Evolutionary conservation across 2,797 vertebrate species (phyloP).

Genomic region (Hippoglossus hippoglossus): DNA sequence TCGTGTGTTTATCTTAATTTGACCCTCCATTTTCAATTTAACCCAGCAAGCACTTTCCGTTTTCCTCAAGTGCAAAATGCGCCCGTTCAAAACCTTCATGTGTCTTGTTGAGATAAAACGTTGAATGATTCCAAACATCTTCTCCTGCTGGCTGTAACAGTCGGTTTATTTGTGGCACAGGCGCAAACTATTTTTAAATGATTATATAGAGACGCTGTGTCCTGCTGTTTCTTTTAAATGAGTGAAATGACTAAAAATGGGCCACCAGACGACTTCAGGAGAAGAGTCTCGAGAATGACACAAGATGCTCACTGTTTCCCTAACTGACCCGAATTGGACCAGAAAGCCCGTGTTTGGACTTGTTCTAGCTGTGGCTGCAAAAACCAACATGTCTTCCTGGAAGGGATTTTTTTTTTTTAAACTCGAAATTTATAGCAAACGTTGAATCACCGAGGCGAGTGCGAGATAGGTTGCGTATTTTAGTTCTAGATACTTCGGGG

Average conservation of each 20-base stretch:
- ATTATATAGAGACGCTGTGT: not conserved
- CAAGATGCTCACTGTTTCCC: constrained; percentile 26
- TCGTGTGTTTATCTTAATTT: constrained; percentile 66
- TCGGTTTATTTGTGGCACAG: constrained; percentile 1
- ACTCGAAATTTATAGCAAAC: constrained; percentile 19
- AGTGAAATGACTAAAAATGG: not conserved
- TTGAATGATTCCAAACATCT: too few relatives aligned
- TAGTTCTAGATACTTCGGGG: constrained; percentile 29
- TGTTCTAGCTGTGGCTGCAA: constrained; percentile 34
- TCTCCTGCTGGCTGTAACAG: not conserved
- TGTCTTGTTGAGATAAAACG: constrained; percentile 5
- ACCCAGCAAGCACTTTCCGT: constrained; percentile 51
- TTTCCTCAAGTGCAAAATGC: constrained; percentile 49
- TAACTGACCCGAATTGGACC: constrained; percentile 1
- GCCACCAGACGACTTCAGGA: constrained; percentile 4
- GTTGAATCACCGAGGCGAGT: constrained; percentile 23
- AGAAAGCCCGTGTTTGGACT: constrained; percentile 15
- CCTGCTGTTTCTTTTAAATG: constrained; percentile 2
- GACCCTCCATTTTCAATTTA: constrained; percentile 48
- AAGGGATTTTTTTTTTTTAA: not conserved
- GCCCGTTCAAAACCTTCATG: constrained; percentile 21
- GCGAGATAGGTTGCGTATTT: constrained; percentile 41
- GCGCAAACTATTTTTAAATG: constrained; percentile 12
- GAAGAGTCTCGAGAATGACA: constrained; percentile 4
- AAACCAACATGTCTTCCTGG: constrained; percentile 21